Conservation (phyloP, 2,113 vertebrate genomes). For the Atractosteus spatula region DNA sequence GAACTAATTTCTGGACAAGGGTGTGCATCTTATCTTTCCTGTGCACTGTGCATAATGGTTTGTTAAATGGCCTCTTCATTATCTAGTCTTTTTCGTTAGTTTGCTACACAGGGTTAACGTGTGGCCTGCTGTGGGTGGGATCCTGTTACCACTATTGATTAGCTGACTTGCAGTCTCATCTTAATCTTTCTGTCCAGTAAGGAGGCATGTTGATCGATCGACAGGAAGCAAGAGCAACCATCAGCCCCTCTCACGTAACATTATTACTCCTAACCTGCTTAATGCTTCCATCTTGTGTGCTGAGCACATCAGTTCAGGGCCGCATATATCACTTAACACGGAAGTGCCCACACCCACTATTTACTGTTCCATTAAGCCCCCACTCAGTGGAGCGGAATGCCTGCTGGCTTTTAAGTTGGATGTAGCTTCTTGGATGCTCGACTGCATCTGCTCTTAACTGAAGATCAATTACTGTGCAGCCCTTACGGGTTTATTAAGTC, state of each 20-base stretch:
- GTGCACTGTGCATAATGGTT: no score
- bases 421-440: neutral
- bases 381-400: neutral
- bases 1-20: no score
- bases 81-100: neutral
- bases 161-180: constrained; percentile 5
- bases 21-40: no score
- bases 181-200: neutral
- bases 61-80: no score
- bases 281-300: neutral
- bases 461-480: constrained; percentile 12
- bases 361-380: constrained; percentile 19
- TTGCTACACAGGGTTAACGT: neutral
- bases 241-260: neutral
- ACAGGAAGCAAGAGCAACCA: constrained; percentile 8
- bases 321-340: neutral
- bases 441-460: constrained; percentile 8
- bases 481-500: no score
- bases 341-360: constrained; percentile 2
- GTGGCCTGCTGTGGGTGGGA: neutral
- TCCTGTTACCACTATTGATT: neutral
- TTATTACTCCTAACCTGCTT: neutral
- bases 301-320: neutral
- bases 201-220: neutral
- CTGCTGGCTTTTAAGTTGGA: constrained; percentile 15